Base-by-base conservation (phyloP, 2,113 vertebrate genomes). In the Brachyhypopomus occidentalis region DNA sequence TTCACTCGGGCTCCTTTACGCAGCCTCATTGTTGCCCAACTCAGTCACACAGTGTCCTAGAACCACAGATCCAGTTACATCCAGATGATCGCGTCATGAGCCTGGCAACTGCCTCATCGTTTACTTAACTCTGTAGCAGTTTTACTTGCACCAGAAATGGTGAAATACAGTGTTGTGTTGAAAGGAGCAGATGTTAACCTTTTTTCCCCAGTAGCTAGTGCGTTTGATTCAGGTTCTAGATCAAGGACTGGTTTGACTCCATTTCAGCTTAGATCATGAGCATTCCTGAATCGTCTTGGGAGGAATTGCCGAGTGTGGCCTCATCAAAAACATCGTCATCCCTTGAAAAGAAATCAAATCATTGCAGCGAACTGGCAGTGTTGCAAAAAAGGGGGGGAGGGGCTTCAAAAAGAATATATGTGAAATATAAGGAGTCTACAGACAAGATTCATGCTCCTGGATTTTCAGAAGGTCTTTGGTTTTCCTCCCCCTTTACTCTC, bases 211-310 rank as follows among this genome's bases (percentile, higher is more conserved):
- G 63, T 30, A 66, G 25, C 36, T 62, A 19, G 20, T 64, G 34
- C 63, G 30, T 62, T 66, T 64, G 78, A 80, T 63, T 52, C 19
- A 11, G 36, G 34, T 22, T 64, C 14, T 56, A 59, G 48, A 83
- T 72, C 56, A 45, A 60, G 41, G 20, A 9, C 30, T 27, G 62
- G 71, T 75, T 71, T 52, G 72, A 75, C 25, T 77, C 78, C 70
- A 83, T 25, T 8, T 83, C 23, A 60, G 73, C 48, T 34, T 30
- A 7, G 67, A 80, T 81, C 63, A 81, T 74, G 78, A 52, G 38
- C 78, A 9, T 30, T 78, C n/a, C 84, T 71, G 63, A 75, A 23
- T 86, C 77, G 81, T 82, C 78, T 86, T 45, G 60, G 38, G 22
- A 66, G 64, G 62, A 38, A 52, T 60, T 79, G 78, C 77, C 76